Evolutionary conservation across 2,888 invertebrate genomes (phyloP), one percentile per base, ranked within the genome.

Genomic region (Euphydryas editha): DNA sequence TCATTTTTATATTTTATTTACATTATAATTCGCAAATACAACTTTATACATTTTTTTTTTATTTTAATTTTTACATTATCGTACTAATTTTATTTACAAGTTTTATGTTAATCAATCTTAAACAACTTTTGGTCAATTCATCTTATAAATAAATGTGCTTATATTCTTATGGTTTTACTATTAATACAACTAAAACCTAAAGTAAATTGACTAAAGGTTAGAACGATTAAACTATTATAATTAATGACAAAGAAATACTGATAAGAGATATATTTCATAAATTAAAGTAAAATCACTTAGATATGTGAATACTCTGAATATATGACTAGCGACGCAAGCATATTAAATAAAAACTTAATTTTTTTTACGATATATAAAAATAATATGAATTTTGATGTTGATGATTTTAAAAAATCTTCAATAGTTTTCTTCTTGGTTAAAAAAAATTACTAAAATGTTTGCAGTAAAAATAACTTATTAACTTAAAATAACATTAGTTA

Each of bases 91-190:
- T 87, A 87, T 88, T 81, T 88, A 87, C 77, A 78, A 67, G 57
- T 68, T 70, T 69, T 73, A 76, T 66, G 62, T 72, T 68, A 62
- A 62, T 71, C 69, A 84, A 85, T 82, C 90, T 90, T 90, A 91
- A 79, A 85, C 78, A 89, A 91, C 85, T 80, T 90, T 92, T 92
- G 92, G 92, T 92, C 92, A 90, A 90, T 90, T 88, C 90, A 90
- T 92, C 90, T 80, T 80, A 79, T 74, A 79, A 76, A 76, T 84
- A 86, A 83, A 81, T 86, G 81, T 82, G 80, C 83, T 81, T 62
- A 39, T 64, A 64, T 42, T 42, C 51, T 51, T 59, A 64, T 51
- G 59, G 30, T 39, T 24, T 51, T 13, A 54, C 44, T 49, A 64
- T 42, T 44, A 39, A 59, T 30, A 17, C 17, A 64, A 59, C 36